Evolutionary conservation across 2,888 invertebrate genomes (phyloP).

Genomic region (Cheilosia variabilis): DNA sequence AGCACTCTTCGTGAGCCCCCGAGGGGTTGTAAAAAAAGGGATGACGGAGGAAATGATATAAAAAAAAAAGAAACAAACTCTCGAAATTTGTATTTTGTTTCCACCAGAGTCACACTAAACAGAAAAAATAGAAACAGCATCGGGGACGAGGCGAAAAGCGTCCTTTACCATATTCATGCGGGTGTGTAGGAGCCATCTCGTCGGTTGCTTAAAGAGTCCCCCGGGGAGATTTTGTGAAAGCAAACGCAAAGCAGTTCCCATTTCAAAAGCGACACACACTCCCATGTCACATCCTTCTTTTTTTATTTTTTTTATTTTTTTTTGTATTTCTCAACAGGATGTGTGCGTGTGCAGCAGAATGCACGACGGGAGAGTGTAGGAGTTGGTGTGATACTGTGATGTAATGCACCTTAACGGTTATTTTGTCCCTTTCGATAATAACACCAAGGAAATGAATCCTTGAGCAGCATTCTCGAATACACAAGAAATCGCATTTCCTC

Average conservation of each 20-base stretch:
- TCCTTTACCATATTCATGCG: conserved; percentile 48
- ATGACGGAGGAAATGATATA: conserved; percentile 37
- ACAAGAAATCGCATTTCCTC: conserved; percentile 68
- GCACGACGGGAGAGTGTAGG: conserved; percentile 36
- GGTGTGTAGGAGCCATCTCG: conserved; percentile 36
- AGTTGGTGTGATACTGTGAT: conserved; percentile 26
- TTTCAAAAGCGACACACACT: conserved; percentile 61
- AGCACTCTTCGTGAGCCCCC: conserved; percentile 43
- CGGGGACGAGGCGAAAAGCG: conserved; percentile 35
- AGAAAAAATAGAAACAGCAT: conserved; percentile 22
- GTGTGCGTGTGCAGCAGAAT: conserved; percentile 42
- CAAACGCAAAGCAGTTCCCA: conserved; percentile 70
- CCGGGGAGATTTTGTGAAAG: conserved; percentile 70
- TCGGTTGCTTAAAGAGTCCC: conserved; percentile 73
- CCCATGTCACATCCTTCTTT: conserved; percentile 33
- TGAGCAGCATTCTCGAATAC: conserved; percentile 41
- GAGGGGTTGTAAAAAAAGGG: conserved; percentile 60
- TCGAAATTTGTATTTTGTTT: conserved; percentile 70
- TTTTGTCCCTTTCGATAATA: conserved; percentile 65
- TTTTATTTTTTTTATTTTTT: conserved; percentile 7
- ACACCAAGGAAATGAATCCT: conserved; percentile 70
- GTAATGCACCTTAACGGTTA: conserved; percentile 25
- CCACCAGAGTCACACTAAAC: conserved; percentile 23
- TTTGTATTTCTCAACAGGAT: too few species aligned
- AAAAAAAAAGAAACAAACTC: conserved; percentile 41